Evolutionary conservation across 2,113 vertebrate genomes (phyloP).

Genomic region (Ivindomyrus marchei): DNA sequence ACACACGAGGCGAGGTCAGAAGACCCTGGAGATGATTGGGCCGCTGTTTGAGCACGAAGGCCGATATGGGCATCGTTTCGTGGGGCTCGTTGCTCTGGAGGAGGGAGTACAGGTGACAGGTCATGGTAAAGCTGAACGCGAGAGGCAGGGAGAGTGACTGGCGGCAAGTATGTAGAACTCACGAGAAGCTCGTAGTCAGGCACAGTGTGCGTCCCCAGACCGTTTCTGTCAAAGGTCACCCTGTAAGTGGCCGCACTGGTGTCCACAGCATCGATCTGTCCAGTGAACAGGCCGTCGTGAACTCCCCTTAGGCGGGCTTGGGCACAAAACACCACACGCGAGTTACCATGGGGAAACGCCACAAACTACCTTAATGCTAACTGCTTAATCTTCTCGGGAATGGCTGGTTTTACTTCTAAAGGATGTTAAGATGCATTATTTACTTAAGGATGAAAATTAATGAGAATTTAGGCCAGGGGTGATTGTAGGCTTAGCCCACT

Average conservation of each 20-base stretch:
- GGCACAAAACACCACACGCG: neutral
- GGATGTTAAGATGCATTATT: neutral
- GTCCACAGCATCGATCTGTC: constrained; percentile 95
- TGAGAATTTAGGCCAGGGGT: neutral
- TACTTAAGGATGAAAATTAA: too few species aligned
- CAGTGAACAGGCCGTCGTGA: constrained; percentile 93
- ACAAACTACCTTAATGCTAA: neutral
- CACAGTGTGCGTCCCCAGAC: constrained; percentile 93
- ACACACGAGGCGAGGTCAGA: constrained; percentile 80
- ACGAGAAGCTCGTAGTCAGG: constrained; percentile 98
- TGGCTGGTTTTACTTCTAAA: neutral
- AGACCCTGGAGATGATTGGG: constrained; percentile 77
- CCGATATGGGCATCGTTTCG: constrained; percentile 96
- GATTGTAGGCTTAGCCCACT: neutral
- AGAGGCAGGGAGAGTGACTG: neutral
- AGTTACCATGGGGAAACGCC: neutral
- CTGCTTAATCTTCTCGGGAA: neutral
- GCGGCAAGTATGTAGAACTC: constrained; percentile 45
- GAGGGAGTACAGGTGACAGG: neutral
- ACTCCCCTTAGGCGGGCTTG: constrained; percentile 86
- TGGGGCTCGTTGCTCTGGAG: constrained; percentile 91
- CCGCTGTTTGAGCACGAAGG: constrained; percentile 93
- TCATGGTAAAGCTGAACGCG: neutral
- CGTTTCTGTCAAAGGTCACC: constrained; percentile 91
- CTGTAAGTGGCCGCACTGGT: constrained; percentile 92